Evolutionary conservation across 2,888 invertebrate genomes (phyloP), one percentile per base, ranked within the genome.

Genomic region (Tiliacea aurago): DNA sequence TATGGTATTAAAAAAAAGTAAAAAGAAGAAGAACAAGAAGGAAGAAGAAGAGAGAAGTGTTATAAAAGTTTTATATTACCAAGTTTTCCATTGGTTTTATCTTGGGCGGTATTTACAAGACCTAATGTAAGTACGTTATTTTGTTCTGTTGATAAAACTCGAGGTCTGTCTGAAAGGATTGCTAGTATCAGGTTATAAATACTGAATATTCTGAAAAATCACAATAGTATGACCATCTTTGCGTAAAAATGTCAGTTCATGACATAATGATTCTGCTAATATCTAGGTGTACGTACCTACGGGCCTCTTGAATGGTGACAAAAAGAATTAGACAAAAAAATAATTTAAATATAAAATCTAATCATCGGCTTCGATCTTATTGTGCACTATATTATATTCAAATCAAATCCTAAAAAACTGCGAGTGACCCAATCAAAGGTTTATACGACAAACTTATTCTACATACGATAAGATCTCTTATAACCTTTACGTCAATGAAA

Each of bases 331-430:
- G 4, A 3, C 15, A 43, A 68, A 45, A n/a, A 66, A 55, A 69
- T 1, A 18, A 0, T n/a, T 75, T 49, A 66, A 45, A 23, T 47
- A 41, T 15, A 33, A 70, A 64, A 79, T 84, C 67, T 81, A 78
- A 87, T 86, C 87, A 65, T 71, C 71, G 28, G 67, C 70, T 63
- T 20, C 2, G 43, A 88, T 87, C 81, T 84, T 75, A 85, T 82
- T 87, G 81, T 88, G 84, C 82, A 83, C 77, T 84, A 86, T 84
- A 90, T 90, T 88, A 90, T 90, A 90, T 90, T 90, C 86, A 90
- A 90, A 90, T 90, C 84, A 81, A 86, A 88, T 86, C 84, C 85
- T 74, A 87, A 89, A 90, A 90, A 80, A 88, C 84, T 80, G 85
- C 82, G 78, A 76, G 84, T 89, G 88, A 80, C 84, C 87, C 86